These are phyloP conservation scores for Dicycla oo DNA, from an alignment of 2,888 invertebrate species.

Conservation along the genomic window DNA sequence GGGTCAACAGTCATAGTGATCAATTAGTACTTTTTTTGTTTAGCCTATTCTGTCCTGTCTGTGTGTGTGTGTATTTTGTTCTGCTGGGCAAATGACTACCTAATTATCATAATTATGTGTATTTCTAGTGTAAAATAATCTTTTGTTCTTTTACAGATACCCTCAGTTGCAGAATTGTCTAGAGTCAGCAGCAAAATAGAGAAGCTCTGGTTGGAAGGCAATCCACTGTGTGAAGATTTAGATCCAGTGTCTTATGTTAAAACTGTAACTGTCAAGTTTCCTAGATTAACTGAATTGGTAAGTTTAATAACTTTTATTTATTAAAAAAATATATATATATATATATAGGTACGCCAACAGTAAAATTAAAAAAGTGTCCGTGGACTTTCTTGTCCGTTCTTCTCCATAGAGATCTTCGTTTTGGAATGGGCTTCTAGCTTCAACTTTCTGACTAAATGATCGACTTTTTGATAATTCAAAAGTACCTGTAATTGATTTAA, in stretches of 20 bases:
- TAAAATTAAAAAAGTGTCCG: too few relatives aligned
- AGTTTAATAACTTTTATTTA: constrained; percentile 32
- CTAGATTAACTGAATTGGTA: constrained; percentile 83
- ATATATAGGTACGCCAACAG: too few relatives aligned
- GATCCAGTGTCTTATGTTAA: constrained; percentile 79
- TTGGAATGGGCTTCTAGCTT: too few relatives aligned
- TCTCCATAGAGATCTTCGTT: too few relatives aligned
- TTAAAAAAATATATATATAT: too few relatives aligned
- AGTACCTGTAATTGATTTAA: too few relatives aligned
- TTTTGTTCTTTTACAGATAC: constrained; percentile 72
- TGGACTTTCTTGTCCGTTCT: too few relatives aligned
- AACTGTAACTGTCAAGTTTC: constrained; percentile 79
- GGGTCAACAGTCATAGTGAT: too few relatives aligned
- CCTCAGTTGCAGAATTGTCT: constrained; percentile 76
- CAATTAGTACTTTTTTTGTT: not conserved
- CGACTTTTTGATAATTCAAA: too few relatives aligned
- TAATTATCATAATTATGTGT: not conserved
- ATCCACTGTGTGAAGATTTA: constrained; percentile 82
- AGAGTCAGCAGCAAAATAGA: constrained; percentile 85
- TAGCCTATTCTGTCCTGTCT: not conserved
- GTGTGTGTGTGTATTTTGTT: too few relatives aligned
- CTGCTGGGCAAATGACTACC: not conserved
- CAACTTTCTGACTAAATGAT: too few relatives aligned
- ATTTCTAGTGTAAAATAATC: not conserved
- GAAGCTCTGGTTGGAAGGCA: constrained; percentile 85